These are phyloP conservation scores for Leptinotarsa lineolata DNA, from an alignment of 1,140 invertebrate species.

Conservation along the genomic window DNA sequence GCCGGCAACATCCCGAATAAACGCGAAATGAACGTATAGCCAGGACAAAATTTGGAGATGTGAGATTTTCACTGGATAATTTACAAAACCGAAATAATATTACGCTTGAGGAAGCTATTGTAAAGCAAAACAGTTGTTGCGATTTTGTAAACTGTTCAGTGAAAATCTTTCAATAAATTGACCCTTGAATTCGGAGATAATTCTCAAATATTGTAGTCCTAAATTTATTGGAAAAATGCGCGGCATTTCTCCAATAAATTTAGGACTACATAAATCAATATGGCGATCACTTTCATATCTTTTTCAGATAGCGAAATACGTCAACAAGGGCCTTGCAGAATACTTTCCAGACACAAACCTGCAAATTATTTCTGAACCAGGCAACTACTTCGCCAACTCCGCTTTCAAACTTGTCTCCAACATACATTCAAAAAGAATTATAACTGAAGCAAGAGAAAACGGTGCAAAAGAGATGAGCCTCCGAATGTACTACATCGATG, in stretches of 20 bases:
- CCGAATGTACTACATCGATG: constrained; percentile 96
- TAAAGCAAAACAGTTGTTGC: too few relatives aligned
- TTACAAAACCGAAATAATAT: too few relatives aligned
- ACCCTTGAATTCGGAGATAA: too few relatives aligned
- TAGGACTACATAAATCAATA: too few relatives aligned
- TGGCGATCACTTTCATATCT: background rate
- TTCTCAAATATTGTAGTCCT: background rate
- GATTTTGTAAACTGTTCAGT: too few relatives aligned
- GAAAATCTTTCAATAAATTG: too few relatives aligned
- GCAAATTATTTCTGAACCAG: constrained; percentile 91
- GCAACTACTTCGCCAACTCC: constrained; percentile 91
- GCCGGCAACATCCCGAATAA: too few relatives aligned
- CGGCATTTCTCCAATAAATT: too few relatives aligned
- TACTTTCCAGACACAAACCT: constrained; percentile 78
- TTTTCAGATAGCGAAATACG: constrained; percentile 67
- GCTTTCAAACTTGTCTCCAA: constrained; percentile 90
- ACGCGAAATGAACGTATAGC: too few relatives aligned
- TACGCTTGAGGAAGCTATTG: too few relatives aligned
- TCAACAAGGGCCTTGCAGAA: constrained; percentile 79
- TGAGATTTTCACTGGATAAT: too few relatives aligned
- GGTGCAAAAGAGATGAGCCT: constrained; percentile 51
- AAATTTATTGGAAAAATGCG: background rate
- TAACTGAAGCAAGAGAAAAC: constrained; percentile 58
- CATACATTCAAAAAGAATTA: constrained; percentile 78
- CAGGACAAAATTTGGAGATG: too few relatives aligned